phyloP scores from a whole-genome alignment of 2,113 vertebrate genomes.

The Hylia prasina region DNA sequence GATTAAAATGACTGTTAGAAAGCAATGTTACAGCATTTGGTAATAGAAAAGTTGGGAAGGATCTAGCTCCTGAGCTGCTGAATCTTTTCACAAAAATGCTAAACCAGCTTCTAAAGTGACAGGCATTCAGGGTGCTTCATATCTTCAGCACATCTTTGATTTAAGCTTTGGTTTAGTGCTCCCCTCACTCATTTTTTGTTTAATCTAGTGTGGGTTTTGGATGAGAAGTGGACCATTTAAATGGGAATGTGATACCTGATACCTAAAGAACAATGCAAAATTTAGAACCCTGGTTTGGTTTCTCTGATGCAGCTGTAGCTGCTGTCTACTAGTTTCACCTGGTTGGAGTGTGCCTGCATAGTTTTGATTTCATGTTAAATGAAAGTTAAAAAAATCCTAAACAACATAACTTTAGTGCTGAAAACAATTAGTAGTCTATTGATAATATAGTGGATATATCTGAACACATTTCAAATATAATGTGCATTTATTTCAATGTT shows the following conservation, averaged over 20 bases:
- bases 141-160: not conserved
- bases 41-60: constrained; percentile 30
- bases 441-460: not conserved
- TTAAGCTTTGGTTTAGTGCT: not conserved
- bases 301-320: not conserved
- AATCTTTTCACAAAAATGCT: not conserved
- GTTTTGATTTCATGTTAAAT: not conserved
- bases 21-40: constrained; percentile 12
- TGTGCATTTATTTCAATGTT: not conserved
- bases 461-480: not conserved
- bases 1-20: constrained; percentile 50
- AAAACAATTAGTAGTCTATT: not conserved
- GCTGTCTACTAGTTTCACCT: not conserved
- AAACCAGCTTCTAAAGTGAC: not conserved
- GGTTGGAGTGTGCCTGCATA: not conserved
- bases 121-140: not conserved
- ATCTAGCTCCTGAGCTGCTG: not conserved
- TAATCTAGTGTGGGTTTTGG: not conserved
- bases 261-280: not conserved
- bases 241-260: not conserved
- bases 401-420: not conserved
- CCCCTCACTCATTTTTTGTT: not conserved
- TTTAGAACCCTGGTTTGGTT: not conserved
- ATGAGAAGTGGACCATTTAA: not conserved
- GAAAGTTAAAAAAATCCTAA: not conserved